Conservation (phyloP, 2,113 vertebrate genomes). For the Scytalopus superciliaris region DNA sequence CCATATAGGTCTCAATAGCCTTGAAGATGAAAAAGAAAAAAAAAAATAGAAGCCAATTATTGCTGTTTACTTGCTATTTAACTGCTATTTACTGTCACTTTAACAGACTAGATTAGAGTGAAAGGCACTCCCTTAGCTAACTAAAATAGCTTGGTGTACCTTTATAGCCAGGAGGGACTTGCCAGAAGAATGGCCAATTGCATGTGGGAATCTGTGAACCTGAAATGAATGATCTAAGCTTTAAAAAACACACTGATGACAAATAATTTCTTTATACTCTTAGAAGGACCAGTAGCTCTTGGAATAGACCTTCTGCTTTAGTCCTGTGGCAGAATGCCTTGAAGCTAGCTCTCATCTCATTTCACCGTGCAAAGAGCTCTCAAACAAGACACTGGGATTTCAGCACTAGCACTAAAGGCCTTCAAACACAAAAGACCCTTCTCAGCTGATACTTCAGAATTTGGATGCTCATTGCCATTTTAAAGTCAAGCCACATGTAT, state of each 20-base stretch:
- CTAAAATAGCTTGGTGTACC: background rate
- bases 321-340: background rate
- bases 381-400: background rate
- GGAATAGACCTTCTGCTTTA: background rate
- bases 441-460: background rate
- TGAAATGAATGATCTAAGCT: background rate
- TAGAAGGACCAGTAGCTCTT: background rate
- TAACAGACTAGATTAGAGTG: background rate
- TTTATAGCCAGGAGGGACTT: background rate
- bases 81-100: background rate
- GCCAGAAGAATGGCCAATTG: background rate
- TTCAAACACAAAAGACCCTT: background rate
- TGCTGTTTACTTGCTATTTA: background rate
- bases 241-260: background rate
- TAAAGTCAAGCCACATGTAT: background rate
- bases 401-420: background rate
- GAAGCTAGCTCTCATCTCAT: background rate
- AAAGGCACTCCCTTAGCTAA: background rate
- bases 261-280: background rate
- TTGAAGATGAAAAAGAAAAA: background rate
- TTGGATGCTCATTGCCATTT: background rate
- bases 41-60: background rate
- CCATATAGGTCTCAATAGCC: background rate
- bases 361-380: background rate
- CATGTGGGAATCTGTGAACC: background rate